Conservation (phyloP, 2,113 vertebrate species). For the Xerus inauris region DNA sequence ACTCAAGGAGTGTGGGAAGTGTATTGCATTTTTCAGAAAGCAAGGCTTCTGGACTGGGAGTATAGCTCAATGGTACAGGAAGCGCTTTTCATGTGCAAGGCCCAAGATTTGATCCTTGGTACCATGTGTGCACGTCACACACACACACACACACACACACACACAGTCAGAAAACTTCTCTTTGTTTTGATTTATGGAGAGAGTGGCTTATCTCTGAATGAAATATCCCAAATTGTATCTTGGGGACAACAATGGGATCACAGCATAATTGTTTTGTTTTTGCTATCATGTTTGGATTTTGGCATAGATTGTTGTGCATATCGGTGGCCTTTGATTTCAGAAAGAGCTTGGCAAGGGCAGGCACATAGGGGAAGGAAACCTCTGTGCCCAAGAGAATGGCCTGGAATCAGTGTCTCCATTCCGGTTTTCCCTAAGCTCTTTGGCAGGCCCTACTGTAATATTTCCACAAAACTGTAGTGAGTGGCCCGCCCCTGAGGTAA, state of each 20-base stretch:
- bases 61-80: not conserved
- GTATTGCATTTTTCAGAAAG: conserved; percentile 31
- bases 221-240: not conserved
- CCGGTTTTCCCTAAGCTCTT: conserved; percentile 2
- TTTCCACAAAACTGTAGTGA: not conserved
- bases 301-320: not conserved
- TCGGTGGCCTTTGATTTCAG: conserved; percentile 48
- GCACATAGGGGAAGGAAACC: conserved; percentile 5
- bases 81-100: not conserved
- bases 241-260: not conserved
- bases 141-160: not conserved
- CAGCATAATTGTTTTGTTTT: conserved; percentile 32
- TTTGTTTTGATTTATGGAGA: conserved; percentile 10
- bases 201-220: not conserved
- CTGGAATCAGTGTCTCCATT: not conserved
- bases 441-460: not conserved
- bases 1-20: not conserved
- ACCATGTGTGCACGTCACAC: not conserved
- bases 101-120: not conserved
- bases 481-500: conserved; percentile 31
- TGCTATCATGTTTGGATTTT: conserved; percentile 18
- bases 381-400: conserved; percentile 34
- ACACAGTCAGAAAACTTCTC: not conserved
- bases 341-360: not conserved
- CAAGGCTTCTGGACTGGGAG: not conserved